These are phyloP conservation scores for Metacarcinus magister DNA, from an alignment of 2,888 invertebrate species.

Conservation along the genomic window DNA sequence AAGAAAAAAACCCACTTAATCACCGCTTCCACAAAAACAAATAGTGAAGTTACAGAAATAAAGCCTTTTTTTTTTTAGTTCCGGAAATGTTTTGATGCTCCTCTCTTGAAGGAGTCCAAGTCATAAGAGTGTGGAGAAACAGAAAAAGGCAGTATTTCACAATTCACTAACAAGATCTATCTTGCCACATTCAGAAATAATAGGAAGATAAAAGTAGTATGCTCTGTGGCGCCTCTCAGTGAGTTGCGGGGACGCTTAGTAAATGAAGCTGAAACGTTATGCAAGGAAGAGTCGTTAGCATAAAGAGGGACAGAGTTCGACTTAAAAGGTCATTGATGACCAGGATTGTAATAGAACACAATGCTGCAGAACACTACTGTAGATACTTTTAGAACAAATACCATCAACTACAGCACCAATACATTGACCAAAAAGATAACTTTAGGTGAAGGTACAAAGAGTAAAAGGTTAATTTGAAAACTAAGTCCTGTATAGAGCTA, in stretches of 20 bases:
- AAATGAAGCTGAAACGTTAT: neutral
- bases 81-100: no score
- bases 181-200: neutral
- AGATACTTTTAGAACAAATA: neutral
- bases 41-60: no score
- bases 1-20: no score
- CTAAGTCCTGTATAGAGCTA: no score
- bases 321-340: neutral
- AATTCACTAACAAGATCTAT: neutral
- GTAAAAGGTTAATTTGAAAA: neutral
- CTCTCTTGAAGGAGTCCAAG: no score
- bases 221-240: neutral
- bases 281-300: neutral
- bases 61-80: no score
- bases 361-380: neutral
- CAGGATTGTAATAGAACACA: neutral
- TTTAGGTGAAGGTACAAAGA: neutral
- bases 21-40: no score
- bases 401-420: neutral
- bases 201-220: neutral
- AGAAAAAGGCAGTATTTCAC: no score
- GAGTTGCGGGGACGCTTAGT: neutral
- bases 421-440: neutral
- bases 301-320: neutral
- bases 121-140: no score